A percentile compares a stretch with the other conserved stretches of the same genome.
These are phyloP conservation scores for Agrypnus murinus DNA, from an alignment of 2,888 invertebrate genomes.

Conservation along the genomic window DNA sequence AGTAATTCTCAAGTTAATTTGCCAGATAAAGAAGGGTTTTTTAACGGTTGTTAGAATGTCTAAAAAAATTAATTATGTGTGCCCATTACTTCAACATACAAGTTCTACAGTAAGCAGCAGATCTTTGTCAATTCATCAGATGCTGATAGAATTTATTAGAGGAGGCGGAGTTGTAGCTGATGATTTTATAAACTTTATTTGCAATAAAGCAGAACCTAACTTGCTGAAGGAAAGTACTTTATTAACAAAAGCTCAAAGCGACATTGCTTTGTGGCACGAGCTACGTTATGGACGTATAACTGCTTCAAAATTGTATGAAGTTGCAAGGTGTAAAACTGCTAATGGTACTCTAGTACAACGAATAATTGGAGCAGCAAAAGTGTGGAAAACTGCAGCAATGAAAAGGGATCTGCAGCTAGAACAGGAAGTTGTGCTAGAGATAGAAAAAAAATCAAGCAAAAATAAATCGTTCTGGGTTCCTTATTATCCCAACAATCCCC, in stretches of 20 bases:
- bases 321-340: slow-evolving; percentile 50
- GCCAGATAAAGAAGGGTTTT: slow-evolving; percentile 11
- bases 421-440: slow-evolving; percentile 10
- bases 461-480: slow-evolving; percentile 11
- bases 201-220: slow-evolving; percentile 3
- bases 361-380: slow-evolving; percentile 45
- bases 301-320: slow-evolving; percentile 56
- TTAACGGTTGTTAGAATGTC: too few relatives aligned
- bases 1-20: neutral
- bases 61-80: slow-evolving; percentile 4
- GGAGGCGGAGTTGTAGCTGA: slow-evolving; percentile 10
- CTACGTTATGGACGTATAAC: slow-evolving; percentile 55
- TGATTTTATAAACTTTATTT: slow-evolving; percentile 6
- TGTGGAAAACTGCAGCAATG: slow-evolving; percentile 19
- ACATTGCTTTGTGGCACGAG: slow-evolving; percentile 50
- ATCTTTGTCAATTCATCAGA: too few relatives aligned
- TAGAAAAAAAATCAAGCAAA: slow-evolving; percentile 17
- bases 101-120: neutral
- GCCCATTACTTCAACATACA: slow-evolving; percentile 10
- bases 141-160: too few relatives aligned
- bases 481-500: neutral
- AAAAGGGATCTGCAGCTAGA: slow-evolving; percentile 25
- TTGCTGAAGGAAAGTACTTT: slow-evolving; percentile 36
- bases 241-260: too few relatives aligned
- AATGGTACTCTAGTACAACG: slow-evolving; percentile 47